These are phyloP conservation scores for Oscheius sp. DNA, from an alignment of 2,888 invertebrate species.

Conservation along the genomic window DNA sequence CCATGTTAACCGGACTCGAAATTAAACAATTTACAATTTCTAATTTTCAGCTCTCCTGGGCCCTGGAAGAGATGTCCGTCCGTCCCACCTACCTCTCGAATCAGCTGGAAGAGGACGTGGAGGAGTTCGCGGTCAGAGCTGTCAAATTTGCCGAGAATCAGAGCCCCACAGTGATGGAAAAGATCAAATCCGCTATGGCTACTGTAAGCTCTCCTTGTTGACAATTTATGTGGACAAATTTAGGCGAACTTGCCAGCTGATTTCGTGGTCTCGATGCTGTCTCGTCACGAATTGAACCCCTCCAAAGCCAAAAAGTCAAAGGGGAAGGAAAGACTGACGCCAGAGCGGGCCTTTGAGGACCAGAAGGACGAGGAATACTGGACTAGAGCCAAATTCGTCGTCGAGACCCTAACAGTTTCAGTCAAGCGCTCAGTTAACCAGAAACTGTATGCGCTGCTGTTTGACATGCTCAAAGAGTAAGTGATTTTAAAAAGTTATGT, in stretches of 20 bases:
- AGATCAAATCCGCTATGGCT: constrained; percentile 46
- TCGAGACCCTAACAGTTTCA: constrained; percentile 54
- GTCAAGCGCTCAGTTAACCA: constrained; percentile 40
- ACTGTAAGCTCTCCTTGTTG: not conserved
- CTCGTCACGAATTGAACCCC: constrained; percentile 42
- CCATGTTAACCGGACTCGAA: too few relatives aligned
- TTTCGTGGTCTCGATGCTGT: constrained; percentile 47
- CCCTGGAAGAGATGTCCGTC: constrained; percentile 51
- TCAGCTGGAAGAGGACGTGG: constrained; percentile 56
- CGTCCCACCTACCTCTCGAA: constrained; percentile 44
- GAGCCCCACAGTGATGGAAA: constrained; percentile 33
- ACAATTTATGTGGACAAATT: constrained; percentile 1
- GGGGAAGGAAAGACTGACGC: not conserved
- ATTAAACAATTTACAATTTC: not conserved
- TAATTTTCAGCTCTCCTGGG: constrained; percentile 47
- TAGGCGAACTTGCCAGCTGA: constrained; percentile 39
- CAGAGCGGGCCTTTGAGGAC: constrained; percentile 17
- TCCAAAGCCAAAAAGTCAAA: constrained; percentile 52
- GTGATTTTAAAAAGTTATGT: constrained; percentile 7
- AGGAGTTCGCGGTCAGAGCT: constrained; percentile 48
- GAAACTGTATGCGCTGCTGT: constrained; percentile 52
- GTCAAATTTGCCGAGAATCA: constrained; percentile 39
- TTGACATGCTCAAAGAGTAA: constrained; percentile 60
- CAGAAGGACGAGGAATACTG: constrained; percentile 41
- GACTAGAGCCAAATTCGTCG: constrained; percentile 47